phyloP scores from a whole-genome alignment of 2,797 vertebrate genomes.

The Pitangus sulphuratus region DNA sequence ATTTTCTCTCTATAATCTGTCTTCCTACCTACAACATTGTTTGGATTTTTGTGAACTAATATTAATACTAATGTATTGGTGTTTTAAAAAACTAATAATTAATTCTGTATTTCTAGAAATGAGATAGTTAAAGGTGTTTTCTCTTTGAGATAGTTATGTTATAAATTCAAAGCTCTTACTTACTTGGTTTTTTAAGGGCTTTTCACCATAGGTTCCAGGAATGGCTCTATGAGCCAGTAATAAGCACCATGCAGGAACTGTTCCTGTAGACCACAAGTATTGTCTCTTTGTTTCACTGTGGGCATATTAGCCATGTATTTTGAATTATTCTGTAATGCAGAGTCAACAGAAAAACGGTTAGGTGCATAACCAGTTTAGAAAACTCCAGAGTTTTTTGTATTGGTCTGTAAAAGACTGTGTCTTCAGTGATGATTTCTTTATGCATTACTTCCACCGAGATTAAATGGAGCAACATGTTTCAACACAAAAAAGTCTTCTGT shows the following conservation, averaged over 20 bases:
- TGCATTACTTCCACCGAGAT: neutral
- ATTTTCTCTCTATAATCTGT: neutral
- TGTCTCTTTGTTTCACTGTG: neutral
- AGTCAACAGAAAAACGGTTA: neutral
- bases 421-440: neutral
- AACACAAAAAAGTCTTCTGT: neutral
- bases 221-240: neutral
- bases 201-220: neutral
- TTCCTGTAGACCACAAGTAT: neutral
- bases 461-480: neutral
- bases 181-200: neutral
- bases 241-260: neutral
- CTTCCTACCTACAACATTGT: neutral
- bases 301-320: neutral
- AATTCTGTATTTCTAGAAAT: neutral
- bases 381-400: neutral
- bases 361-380: neutral
- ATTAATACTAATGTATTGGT: neutral
- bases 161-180: neutral
- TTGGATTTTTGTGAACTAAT: neutral
- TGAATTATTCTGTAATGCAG: neutral
- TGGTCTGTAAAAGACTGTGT: neutral
- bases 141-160: neutral
- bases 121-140: neutral
- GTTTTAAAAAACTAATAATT: neutral